Percentiles rank a stretch among this genome's conserved stretches.
Conservation (phyloP, 2,888 invertebrate genomes). For the Punctoribates punctum region DNA sequence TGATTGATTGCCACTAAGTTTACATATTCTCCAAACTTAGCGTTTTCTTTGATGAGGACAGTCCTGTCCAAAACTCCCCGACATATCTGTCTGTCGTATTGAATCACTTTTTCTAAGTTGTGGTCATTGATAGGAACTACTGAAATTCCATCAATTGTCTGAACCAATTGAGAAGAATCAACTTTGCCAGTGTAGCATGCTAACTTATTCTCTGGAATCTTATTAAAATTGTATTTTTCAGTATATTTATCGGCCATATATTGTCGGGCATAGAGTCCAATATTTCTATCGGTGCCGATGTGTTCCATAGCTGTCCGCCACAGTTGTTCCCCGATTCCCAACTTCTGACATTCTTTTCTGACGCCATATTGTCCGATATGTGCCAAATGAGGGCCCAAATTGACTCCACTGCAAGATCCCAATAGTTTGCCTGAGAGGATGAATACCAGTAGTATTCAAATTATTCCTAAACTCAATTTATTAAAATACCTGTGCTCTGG, state of each 20-base stretch:
- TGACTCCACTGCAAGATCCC: slow-evolving; percentile 10
- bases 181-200: slow-evolving; percentile 7
- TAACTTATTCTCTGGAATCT: background rate
- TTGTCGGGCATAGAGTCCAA: slow-evolving; percentile 43
- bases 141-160: background rate
- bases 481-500: background rate
- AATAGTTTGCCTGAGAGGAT: background rate
- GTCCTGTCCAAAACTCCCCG: slow-evolving; percentile 11
- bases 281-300: slow-evolving; percentile 38
- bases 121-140: background rate
- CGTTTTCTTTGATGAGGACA: background rate
- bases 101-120: slow-evolving; percentile 22
- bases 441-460: background rate
- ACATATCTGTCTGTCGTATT: slow-evolving; percentile 15
- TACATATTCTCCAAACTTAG: slow-evolving; percentile 38
- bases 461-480: background rate
- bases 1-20: slow-evolving; percentile 42
- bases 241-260: slow-evolving; percentile 38
- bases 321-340: slow-evolving; percentile 44
- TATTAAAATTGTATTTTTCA: slow-evolving; percentile 38
- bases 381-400: slow-evolving; percentile 34
- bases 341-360: slow-evolving; percentile 41
- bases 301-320: slow-evolving; percentile 44
- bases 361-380: slow-evolving; percentile 45
- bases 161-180: background rate